Conservation (phyloP, 2,797 vertebrate species). For the Sebastiscus tertius region DNA sequence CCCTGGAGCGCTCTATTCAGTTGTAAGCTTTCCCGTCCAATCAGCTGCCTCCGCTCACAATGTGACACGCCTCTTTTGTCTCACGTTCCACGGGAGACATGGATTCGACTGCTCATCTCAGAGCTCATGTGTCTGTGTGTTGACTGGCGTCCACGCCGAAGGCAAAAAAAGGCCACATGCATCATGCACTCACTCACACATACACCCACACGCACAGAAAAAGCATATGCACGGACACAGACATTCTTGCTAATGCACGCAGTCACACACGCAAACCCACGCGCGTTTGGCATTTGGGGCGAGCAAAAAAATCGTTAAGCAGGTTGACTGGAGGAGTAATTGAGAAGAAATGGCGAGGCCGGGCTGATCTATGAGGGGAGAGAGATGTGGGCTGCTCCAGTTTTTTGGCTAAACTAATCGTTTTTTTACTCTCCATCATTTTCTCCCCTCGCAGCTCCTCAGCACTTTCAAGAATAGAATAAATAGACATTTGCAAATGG, state of each 20-base stretch:
- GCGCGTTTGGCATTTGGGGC: slow-evolving; percentile 53
- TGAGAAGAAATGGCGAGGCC: slow-evolving; percentile 74
- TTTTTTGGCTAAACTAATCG: slow-evolving; percentile 54
- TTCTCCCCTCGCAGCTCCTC: slow-evolving; percentile 52
- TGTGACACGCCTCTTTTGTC: slow-evolving; percentile 21
- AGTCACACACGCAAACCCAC: slow-evolving; percentile 47
- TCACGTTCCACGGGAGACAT: slow-evolving; percentile 33
- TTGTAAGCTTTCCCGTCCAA: slow-evolving; percentile 43
- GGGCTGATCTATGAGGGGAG: slow-evolving; percentile 52
- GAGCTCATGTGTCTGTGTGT: slow-evolving; percentile 61
- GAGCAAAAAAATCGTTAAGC: slow-evolving; percentile 71
- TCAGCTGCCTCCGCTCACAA: slow-evolving; percentile 16
- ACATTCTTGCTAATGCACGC: slow-evolving; percentile 25
- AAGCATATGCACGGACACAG: slow-evolving; percentile 65
- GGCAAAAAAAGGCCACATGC: slow-evolving; percentile 53
- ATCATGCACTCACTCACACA: slow-evolving; percentile 46
- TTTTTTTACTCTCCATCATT: slow-evolving; percentile 44
- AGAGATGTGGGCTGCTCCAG: slow-evolving; percentile 47
- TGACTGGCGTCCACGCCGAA: slow-evolving; percentile 49
- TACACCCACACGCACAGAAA: slow-evolving; percentile 45
- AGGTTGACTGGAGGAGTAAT: slow-evolving; percentile 80
- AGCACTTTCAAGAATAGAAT: slow-evolving; percentile 67
- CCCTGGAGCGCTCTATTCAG: not conserved
- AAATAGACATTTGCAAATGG: slow-evolving; percentile 75
- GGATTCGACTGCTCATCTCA: slow-evolving; percentile 53